A percentile compares a stretch with the other conserved stretches of the same genome.
Conservation (phyloP, 2,797 vertebrate species). For the Sciurus vulgaris region DNA sequence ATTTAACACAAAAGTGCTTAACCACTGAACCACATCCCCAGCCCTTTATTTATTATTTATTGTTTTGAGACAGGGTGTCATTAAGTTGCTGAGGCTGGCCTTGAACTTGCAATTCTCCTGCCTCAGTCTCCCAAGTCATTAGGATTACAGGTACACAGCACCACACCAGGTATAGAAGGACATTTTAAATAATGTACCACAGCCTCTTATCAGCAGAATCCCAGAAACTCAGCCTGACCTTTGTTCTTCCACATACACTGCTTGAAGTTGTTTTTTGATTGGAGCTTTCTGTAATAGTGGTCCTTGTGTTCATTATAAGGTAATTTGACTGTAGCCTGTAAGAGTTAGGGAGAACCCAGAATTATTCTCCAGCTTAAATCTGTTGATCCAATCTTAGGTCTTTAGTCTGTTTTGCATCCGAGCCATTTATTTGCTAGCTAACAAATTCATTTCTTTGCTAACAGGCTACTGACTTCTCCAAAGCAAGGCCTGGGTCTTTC, state of each 20-base stretch:
- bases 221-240: neutral
- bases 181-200: slow-evolving; percentile 14
- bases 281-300: neutral
- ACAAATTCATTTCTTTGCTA: slow-evolving; percentile 7
- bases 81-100: no score
- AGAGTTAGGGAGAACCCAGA: slow-evolving; percentile 14
- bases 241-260: neutral
- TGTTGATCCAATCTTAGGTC: neutral
- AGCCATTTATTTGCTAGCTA: neutral
- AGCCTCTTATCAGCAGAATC: neutral
- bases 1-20: no score
- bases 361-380: slow-evolving; percentile 22
- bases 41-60: no score
- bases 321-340: slow-evolving; percentile 16
- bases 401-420: slow-evolving; percentile 36
- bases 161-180: neutral
- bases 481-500: neutral
- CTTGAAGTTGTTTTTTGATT: slow-evolving; percentile 30
- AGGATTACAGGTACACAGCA: no score
- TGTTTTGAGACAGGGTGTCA: no score
- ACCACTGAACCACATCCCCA: no score
- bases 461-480: slow-evolving; percentile 4
- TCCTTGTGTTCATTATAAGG: neutral
- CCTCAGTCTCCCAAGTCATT: no score
- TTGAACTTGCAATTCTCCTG: no score